A percentile compares a stretch with the other conserved stretches of the same genome.
Conservation (phyloP, 1,140 invertebrate species). For the Eurosta solidaginis region DNA sequence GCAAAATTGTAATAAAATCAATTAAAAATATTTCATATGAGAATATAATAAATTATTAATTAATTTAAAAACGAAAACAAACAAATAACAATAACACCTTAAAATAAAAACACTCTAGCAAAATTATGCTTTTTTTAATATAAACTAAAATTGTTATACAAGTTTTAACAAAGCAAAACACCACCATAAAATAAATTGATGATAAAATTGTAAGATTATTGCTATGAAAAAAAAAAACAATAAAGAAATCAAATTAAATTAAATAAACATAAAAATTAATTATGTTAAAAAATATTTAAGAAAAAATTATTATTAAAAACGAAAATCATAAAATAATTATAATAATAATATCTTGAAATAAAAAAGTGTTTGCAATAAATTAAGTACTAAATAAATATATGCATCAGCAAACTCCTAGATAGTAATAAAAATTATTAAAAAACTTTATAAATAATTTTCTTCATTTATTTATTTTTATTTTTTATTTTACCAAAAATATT, state of each 20-base stretch:
- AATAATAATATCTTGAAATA: conserved; percentile 29
- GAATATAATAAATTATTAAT: not conserved
- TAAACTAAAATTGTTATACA: no score
- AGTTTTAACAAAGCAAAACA: no score
- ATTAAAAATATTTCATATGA: not conserved
- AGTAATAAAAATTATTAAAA: no score
- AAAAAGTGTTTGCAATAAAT: conserved; percentile 43
- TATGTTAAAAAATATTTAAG: not conserved
- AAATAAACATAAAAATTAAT: not conserved
- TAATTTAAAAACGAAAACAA: not conserved
- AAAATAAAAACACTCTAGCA: no score
- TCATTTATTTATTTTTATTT: no score
- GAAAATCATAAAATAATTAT: not conserved
- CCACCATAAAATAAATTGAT: no score
- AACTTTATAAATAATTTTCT: no score
- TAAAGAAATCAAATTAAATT: not conserved
- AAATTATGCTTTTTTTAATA: no score
- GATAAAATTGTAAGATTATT: not conserved
- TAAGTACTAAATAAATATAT: no score
- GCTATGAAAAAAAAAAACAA: not conserved
- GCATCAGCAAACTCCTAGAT: no score
- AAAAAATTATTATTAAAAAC: not conserved
- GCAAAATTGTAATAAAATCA: not conserved
- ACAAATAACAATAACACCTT: no score
- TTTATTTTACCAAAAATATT: no score